These are phyloP conservation scores for Drosophila setosimentum DNA, from an alignment of 2,888 invertebrate genomes.

Conservation along the genomic window DNA sequence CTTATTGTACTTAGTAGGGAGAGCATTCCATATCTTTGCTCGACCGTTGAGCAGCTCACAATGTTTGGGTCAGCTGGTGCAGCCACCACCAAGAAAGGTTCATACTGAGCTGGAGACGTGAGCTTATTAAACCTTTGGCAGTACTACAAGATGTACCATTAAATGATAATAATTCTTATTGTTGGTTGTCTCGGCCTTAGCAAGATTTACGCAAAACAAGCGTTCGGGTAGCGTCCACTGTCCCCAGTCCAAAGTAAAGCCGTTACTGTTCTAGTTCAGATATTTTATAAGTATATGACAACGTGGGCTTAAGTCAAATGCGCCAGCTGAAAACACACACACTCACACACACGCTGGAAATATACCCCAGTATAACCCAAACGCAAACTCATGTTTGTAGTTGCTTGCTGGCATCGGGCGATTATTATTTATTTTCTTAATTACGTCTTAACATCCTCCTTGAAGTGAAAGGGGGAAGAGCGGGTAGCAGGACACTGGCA, in stretches of 20 bases:
- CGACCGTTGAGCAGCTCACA: conserved; percentile 7
- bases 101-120: conserved; percentile 1
- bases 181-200: conserved; percentile 20
- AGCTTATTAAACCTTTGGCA: conserved; percentile 35
- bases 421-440: conserved; percentile 84
- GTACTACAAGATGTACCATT: conserved; percentile 48
- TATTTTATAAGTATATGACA: conserved; percentile 77
- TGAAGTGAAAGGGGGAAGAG: conserved; percentile 52
- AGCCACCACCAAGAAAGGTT: conserved; percentile 3
- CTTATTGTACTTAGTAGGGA: neutral
- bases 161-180: conserved; percentile 73
- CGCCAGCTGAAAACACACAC: conserved; percentile 46
- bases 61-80: conserved; percentile 18
- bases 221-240: conserved; percentile 19
- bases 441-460: conserved; percentile 75
- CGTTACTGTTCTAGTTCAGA: conserved; percentile 60
- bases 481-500: conserved; percentile 26
- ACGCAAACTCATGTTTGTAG: conserved; percentile 26
- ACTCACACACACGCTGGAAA: conserved; percentile 1
- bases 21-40: conserved; percentile 3
- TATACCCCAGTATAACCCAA: conserved; percentile 14
- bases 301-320: conserved; percentile 72
- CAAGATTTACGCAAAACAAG: conserved; percentile 56
- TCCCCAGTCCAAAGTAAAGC: conserved; percentile 6
- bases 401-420: conserved; percentile 66